Conservation (phyloP, 2,888 invertebrate genomes). For the Monopis laevigella region DNA sequence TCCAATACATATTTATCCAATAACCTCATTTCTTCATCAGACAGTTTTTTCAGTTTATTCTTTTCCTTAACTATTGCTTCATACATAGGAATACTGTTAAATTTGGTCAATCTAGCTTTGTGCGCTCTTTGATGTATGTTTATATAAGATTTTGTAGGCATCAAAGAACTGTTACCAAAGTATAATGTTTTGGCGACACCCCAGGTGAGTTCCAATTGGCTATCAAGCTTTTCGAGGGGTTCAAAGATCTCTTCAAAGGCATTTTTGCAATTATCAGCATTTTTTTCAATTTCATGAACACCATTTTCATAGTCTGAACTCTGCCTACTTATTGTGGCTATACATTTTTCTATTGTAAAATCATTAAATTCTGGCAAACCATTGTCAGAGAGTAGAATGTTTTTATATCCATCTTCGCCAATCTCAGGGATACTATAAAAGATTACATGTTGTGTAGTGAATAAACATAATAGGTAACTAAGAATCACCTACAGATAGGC, state of each 20-base stretch:
- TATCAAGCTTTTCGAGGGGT: constrained; percentile 77
- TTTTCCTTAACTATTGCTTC: constrained; percentile 70
- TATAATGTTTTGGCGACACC: constrained; percentile 87
- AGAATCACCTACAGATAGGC: too few relatives aligned
- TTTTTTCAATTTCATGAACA: constrained; percentile 73
- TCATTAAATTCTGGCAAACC: constrained; percentile 84
- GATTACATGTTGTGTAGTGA: too few relatives aligned
- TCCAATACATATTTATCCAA: constrained; percentile 83
- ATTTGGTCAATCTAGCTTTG: constrained; percentile 78
- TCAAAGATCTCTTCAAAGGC: constrained; percentile 75
- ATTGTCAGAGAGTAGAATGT: constrained; percentile 76
- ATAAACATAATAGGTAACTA: too few relatives aligned
- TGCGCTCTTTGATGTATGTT: constrained; percentile 83
- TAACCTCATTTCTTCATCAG: constrained; percentile 74
- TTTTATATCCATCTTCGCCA: constrained; percentile 83
- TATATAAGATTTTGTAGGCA: constrained; percentile 82
- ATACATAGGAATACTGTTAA: constrained; percentile 75
- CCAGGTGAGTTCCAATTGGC: constrained; percentile 85
- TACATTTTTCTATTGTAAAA: constrained; percentile 84
- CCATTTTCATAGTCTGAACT: constrained; percentile 83
- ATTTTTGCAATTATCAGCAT: constrained; percentile 54
- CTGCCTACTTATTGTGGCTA: constrained; percentile 85
- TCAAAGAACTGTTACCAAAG: constrained; percentile 78
- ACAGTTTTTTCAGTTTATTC: constrained; percentile 46
- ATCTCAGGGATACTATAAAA: constrained; percentile 80